phyloP scores from a whole-genome alignment of 2,113 vertebrate species.

The Brachyhypopomus gauderio region DNA sequence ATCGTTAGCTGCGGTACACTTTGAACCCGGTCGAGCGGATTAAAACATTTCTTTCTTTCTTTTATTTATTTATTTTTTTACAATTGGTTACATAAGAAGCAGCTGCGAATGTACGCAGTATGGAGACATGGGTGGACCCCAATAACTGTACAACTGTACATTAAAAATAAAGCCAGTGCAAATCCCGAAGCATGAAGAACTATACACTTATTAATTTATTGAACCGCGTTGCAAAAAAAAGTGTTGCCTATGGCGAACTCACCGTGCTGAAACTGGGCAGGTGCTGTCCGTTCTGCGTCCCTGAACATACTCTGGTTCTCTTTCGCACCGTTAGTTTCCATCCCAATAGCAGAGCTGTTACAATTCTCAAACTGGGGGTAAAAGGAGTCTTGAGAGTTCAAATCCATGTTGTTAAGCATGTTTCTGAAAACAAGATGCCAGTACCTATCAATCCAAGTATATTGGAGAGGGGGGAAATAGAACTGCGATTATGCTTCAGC shows the following conservation, averaged over 20 bases:
- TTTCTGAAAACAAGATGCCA: constrained; percentile 67
- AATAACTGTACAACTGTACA: not conserved
- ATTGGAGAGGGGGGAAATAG: constrained; percentile 53
- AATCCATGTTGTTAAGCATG: constrained; percentile 93
- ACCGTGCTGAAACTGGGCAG: constrained; percentile 82
- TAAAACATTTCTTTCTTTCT: not conserved
- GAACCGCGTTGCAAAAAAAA: not conserved
- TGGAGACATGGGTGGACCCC: not conserved
- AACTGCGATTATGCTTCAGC: constrained; percentile 8
- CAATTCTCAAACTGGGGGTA: constrained; percentile 86
- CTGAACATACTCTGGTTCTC: constrained; percentile 75
- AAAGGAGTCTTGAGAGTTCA: constrained; percentile 87
- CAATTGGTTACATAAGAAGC: constrained; percentile 30
- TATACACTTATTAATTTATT: not conserved
- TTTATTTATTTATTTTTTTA: not conserved
- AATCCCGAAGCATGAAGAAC: not conserved
- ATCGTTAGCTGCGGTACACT: constrained; percentile 46
- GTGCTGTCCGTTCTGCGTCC: constrained; percentile 72
- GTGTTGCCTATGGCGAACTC: constrained; percentile 58
- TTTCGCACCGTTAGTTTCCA: constrained; percentile 71
- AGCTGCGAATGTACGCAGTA: constrained; percentile 28
- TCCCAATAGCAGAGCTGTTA: constrained; percentile 74
- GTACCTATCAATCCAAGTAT: constrained; percentile 60
- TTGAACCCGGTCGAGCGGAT: not conserved
- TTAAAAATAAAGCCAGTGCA: not conserved